These are phyloP conservation scores for Coryphaenoides rupestris DNA, from an alignment of 2,113 vertebrate genomes.

Conservation along the genomic window DNA sequence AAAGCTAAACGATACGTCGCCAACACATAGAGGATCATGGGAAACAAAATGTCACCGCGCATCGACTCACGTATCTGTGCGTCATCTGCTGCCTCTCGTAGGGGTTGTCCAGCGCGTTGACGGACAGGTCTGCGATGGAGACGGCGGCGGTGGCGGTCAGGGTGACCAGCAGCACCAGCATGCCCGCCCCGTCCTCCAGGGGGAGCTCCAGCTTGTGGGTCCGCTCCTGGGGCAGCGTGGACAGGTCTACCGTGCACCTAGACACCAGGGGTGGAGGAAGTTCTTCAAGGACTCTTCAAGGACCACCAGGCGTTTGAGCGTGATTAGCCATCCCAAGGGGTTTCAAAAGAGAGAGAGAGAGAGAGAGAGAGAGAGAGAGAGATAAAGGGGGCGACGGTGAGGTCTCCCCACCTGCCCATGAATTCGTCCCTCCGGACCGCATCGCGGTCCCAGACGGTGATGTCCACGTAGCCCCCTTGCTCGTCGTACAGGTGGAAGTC, in stretches of 20 bases:
- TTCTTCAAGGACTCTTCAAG: no score
- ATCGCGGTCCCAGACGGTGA: slow-evolving; percentile 96
- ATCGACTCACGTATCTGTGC: slow-evolving; percentile 88
- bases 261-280: slow-evolving; percentile 3
- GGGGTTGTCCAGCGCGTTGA: slow-evolving; percentile 86
- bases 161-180: slow-evolving; percentile 88
- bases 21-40: no score
- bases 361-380: no score
- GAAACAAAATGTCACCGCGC: no score
- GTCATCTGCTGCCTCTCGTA: slow-evolving; percentile 84
- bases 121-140: slow-evolving; percentile 87
- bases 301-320: no score
- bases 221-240: slow-evolving; percentile 85
- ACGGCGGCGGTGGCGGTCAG: slow-evolving; percentile 92
- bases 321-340: no score
- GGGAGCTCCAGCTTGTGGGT: slow-evolving; percentile 89
- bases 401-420: slow-evolving; percentile 88
- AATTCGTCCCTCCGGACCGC: slow-evolving; percentile 95
- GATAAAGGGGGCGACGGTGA: not conserved
- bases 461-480: slow-evolving; percentile 88
- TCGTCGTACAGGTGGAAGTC: slow-evolving; percentile 97
- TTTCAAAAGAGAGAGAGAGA: no score
- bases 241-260: slow-evolving; percentile 93
- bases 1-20: no score
- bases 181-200: slow-evolving; percentile 88